Evolutionary conservation across 1,140 invertebrate species (phyloP), one percentile per base, ranked within the genome.

Genomic region (Cherax destructor): DNA sequence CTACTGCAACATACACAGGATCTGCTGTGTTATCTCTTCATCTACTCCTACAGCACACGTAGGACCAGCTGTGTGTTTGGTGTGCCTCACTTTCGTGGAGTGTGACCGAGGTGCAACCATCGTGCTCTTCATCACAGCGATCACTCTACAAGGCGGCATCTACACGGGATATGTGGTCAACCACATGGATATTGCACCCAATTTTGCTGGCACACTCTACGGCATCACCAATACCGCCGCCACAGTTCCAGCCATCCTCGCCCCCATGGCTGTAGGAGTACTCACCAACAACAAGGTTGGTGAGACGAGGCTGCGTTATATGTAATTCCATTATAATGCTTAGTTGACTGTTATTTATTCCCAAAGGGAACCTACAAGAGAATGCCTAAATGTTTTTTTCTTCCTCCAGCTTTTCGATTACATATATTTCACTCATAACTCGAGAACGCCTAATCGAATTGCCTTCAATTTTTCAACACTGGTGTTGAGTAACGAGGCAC

Each of bases 71-170:
- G 93, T 97, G 16, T 97, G 97, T 56, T 94, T 98, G 41, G 93
- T 97, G 74, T 96, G 96, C 80, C 96, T 97, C 92, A 97, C 97
- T 72, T 97, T 97, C 95, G 96, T 97, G 21, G 97, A 96, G 65
- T 97, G 97, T 93, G 96, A 97, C 94, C 95, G 96, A 90, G 92
- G 96, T 7, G 95, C 96, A 83, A 97, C 97, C 10, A 96, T 97
- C 93, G 94, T 97, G 61, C 95, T 97, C 93, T 95, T 98, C 3
- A 96, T 96, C 72, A 95, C 96, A 13, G 95, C 97, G 0, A 96
- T 97, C 1, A 96, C 96, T 2, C 96, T 97, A 91, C 96, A 96
- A 13, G 97, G 97, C 41, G 97, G 97, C n/a, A 86, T 93, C 56
- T 94, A 93, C 83, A 91, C 93, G 21, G 93, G 93, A 4, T 93